Evolutionary conservation across 2,797 vertebrate genomes (phyloP).

Genomic region (Falco rusticolus): DNA sequence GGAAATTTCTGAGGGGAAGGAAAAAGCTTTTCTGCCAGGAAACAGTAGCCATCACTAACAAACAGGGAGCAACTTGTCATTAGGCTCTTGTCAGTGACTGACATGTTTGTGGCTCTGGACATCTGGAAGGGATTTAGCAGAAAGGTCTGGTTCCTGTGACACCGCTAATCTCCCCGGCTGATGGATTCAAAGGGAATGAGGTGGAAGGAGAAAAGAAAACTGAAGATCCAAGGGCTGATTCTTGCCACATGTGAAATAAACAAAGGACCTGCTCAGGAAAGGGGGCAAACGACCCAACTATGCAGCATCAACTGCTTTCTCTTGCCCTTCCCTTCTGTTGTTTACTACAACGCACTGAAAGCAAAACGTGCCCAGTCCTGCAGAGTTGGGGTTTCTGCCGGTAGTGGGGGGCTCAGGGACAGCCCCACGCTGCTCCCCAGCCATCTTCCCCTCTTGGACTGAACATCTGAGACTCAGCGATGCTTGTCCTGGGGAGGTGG

Average conservation of each 20-base stretch:
- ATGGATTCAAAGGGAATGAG: slow-evolving; percentile 22
- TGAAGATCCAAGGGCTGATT: neutral
- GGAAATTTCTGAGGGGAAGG: neutral
- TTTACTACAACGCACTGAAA: neutral
- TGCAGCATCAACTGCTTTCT: neutral
- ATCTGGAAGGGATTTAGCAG: slow-evolving; percentile 79
- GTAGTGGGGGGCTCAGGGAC: neutral
- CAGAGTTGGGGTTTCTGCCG: neutral
- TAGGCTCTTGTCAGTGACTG: slow-evolving; percentile 60
- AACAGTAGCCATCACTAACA: slow-evolving; percentile 64
- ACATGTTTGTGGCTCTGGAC: slow-evolving; percentile 52
- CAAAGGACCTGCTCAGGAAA: neutral
- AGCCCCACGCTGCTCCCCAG: neutral
- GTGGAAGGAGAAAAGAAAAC: neutral
- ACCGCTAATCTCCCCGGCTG: slow-evolving; percentile 1
- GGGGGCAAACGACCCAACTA: neutral
- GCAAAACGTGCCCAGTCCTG: neutral
- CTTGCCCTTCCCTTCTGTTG: neutral
- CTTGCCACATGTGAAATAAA: slow-evolving; percentile 3
- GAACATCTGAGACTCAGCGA: accelerated
- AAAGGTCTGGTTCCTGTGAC: slow-evolving; percentile 59
- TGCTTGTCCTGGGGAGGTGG: accelerated
- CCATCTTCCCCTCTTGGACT: neutral
- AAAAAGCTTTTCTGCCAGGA: slow-evolving; percentile 20
- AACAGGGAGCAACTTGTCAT: slow-evolving; percentile 64